These are phyloP conservation scores for Philopotamus ludificatus DNA, from an alignment of 1,140 invertebrate genomes.

Conservation along the genomic window DNA sequence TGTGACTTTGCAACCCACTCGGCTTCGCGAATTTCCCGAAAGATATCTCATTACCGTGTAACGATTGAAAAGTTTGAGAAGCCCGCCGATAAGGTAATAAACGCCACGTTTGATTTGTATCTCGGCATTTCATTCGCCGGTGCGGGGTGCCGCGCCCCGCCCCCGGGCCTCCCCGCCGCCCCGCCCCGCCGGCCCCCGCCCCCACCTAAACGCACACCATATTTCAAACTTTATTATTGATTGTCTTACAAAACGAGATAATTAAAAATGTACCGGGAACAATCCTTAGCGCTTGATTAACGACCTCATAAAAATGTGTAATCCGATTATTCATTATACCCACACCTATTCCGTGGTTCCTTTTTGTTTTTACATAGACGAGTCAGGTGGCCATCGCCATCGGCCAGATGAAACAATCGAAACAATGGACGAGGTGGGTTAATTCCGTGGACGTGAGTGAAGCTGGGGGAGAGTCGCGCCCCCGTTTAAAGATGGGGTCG, in stretches of 20 bases:
- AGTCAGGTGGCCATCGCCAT: too few relatives aligned
- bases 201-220: not conserved
- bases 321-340: too few relatives aligned
- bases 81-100: slow-evolving; percentile 15
- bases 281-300: slow-evolving; percentile 3
- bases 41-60: not conserved
- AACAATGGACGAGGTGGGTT: too few relatives aligned
- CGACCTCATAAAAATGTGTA: not conserved
- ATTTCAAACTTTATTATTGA: slow-evolving; percentile 26
- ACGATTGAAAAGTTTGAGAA: slow-evolving; percentile 4
- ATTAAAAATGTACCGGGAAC: not conserved
- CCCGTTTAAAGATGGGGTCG: too few relatives aligned
- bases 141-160: slow-evolving; percentile 1
- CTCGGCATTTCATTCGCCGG: slow-evolving; percentile 28
- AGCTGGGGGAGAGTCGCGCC: too few relatives aligned
- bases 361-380: too few relatives aligned
- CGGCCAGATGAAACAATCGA: too few relatives aligned
- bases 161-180: not conserved
- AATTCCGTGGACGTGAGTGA: too few relatives aligned
- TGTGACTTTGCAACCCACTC: too few relatives aligned
- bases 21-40: too few relatives aligned
- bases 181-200: not conserved
- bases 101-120: slow-evolving; percentile 30
- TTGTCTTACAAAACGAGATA: slow-evolving; percentile 19
- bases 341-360: too few relatives aligned